Conservation (phyloP, 2,113 vertebrate genomes). For the Brienomyrus brachyistius region DNA sequence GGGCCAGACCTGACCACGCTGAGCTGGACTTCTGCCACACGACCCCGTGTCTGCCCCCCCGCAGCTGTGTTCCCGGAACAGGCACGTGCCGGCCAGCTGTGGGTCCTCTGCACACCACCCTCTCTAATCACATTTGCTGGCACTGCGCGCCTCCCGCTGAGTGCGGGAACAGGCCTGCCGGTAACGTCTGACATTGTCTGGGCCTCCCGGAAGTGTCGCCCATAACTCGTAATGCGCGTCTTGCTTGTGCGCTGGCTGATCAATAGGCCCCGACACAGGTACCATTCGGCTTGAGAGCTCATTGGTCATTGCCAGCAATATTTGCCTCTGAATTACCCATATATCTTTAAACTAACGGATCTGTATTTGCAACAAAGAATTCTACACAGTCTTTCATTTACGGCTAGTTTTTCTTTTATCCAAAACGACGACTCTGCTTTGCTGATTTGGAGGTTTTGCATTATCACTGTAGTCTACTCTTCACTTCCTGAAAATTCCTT, state of each 20-base stretch:
- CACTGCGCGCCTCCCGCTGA: neutral
- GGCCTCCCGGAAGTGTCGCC: neutral
- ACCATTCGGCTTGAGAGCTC: neutral
- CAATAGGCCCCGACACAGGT: neutral
- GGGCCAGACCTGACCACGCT: neutral
- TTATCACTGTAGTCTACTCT: neutral
- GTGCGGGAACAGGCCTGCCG: neutral
- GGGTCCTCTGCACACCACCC: neutral
- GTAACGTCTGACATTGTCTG: conserved; percentile 11
- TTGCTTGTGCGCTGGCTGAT: neutral
- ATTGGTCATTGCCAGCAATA: neutral
- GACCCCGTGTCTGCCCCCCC: neutral
- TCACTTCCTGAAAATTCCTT: neutral
- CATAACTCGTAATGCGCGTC: neutral
- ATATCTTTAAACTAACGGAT: neutral
- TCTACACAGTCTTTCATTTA: neutral
- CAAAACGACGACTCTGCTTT: neutral
- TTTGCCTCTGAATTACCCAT: neutral
- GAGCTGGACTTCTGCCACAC: neutral
- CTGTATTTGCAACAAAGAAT: neutral
- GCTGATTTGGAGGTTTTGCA: neutral
- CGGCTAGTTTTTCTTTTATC: too few species aligned
- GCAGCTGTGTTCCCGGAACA: neutral
- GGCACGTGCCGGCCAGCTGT: neutral
- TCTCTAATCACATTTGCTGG: conserved; percentile 10